Conservation (phyloP, 2,113 vertebrate genomes). For the Thinocorus orbignyianus region DNA sequence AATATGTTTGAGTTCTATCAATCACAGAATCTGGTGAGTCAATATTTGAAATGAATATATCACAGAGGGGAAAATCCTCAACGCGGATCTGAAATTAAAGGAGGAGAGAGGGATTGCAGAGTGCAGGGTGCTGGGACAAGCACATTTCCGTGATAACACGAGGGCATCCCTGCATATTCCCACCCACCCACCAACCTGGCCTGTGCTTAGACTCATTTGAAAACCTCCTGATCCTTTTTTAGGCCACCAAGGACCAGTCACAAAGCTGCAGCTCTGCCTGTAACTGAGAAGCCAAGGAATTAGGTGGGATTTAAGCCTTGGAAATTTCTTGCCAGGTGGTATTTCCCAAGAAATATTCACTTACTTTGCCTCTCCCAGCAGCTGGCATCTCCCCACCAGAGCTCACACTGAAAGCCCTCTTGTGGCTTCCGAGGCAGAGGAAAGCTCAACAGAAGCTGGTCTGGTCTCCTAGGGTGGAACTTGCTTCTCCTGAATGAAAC, state of each 20-base stretch:
- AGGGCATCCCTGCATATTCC: neutral
- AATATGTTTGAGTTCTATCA: constrained; percentile 57
- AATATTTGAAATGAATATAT: constrained; percentile 52
- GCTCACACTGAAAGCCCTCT: neutral
- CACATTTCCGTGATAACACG: neutral
- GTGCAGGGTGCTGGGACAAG: neutral
- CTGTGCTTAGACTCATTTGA: accelerated
- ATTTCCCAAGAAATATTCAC: neutral
- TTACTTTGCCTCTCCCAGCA: neutral
- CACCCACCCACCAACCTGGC: neutral
- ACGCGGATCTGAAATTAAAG: neutral
- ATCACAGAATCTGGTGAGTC: constrained; percentile 37
- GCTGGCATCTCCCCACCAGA: neutral
- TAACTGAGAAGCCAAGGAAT: neutral
- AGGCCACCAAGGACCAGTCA: neutral
- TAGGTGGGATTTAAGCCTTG: neutral
- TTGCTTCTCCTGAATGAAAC: neutral
- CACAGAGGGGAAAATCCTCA: constrained; percentile 29
- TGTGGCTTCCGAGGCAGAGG: neutral
- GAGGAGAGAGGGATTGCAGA: neutral
- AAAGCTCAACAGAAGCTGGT: neutral
- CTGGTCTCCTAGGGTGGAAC: neutral
- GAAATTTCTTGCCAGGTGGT: neutral
- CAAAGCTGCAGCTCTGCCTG: neutral
- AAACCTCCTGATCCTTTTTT: neutral